Conservation (phyloP, 2,888 invertebrate species). For the Amblyteles armatorius region DNA sequence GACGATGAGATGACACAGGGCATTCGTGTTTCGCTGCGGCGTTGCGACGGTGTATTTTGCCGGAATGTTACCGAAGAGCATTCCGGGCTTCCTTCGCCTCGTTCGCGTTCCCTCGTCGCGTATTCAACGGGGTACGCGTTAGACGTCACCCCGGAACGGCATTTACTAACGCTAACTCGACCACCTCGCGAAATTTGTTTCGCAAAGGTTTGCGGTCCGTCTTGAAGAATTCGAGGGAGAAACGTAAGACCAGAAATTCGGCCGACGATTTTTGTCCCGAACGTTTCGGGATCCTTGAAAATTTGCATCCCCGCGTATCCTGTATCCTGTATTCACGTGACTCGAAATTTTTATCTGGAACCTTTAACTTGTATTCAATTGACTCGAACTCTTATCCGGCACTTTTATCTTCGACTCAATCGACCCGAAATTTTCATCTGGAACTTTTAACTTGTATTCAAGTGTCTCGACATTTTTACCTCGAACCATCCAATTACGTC, state of each 20-base stretch:
- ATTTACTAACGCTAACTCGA: conserved; percentile 5
- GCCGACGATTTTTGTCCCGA: not conserved
- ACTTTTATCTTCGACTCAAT: no score
- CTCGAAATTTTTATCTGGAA: no score
- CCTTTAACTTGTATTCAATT: no score
- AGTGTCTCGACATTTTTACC: no score
- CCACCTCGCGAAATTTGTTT: not conserved
- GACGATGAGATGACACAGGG: not conserved
- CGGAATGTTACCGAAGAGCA: conserved; percentile 11
- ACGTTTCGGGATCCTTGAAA: not conserved
- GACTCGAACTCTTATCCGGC: no score
- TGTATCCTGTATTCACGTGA: no score
- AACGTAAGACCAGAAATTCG: not conserved
- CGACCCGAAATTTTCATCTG: no score
- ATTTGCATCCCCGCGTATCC: not conserved
- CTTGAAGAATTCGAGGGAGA: not conserved
- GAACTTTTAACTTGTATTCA: no score
- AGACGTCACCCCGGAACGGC: not conserved
- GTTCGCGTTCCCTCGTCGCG: not conserved
- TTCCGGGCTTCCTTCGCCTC: not conserved
- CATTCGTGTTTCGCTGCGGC: not conserved
- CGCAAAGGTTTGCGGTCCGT: not conserved
- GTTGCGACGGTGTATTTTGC: not conserved
- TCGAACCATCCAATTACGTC: not conserved
- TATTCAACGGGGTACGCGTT: not conserved